These are phyloP conservation scores for Phalacrocorax pelagicus DNA, from an alignment of 2,113 vertebrate species.

Conservation along the genomic window DNA sequence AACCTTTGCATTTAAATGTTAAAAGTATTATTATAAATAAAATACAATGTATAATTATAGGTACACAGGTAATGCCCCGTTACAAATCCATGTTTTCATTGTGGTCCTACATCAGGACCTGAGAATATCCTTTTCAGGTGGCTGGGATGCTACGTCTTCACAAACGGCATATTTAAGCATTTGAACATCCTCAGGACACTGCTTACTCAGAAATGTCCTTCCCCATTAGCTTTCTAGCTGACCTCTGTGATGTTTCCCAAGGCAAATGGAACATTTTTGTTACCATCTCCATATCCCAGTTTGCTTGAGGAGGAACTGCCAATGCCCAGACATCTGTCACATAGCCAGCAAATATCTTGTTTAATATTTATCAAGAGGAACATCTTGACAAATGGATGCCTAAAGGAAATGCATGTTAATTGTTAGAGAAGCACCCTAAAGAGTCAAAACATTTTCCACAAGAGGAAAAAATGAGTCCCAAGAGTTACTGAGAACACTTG, in stretches of 20 bases:
- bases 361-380: background rate
- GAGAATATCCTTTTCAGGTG: background rate
- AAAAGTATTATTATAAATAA: background rate
- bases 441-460: background rate
- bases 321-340: background rate
- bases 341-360: background rate
- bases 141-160: background rate
- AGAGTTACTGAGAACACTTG: background rate
- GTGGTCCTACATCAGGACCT: background rate
- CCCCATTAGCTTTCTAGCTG: background rate
- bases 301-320: background rate
- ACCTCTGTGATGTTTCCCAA: background rate
- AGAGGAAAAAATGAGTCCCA: background rate
- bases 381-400: background rate
- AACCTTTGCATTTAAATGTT: background rate
- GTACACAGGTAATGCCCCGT: background rate
- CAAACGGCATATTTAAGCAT: background rate
- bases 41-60: background rate
- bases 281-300: background rate
- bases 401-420: background rate
- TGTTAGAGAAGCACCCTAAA: background rate
- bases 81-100: background rate
- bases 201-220: background rate
- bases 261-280: background rate
- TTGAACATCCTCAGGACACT: background rate